These are phyloP conservation scores for Autographa gamma DNA, from an alignment of 2,888 invertebrate species.

Conservation along the genomic window DNA sequence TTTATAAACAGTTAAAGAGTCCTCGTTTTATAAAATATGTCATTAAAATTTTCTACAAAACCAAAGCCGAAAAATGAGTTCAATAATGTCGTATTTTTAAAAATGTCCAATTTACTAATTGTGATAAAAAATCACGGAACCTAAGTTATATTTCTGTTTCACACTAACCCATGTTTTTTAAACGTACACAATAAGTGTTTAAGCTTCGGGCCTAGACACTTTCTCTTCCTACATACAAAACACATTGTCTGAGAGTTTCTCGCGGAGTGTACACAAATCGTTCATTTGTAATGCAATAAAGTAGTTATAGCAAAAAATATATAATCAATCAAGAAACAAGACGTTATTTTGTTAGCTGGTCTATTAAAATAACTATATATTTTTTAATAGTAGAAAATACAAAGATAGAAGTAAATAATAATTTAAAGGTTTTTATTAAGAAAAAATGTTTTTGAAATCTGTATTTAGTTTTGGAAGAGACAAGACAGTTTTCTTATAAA, in stretches of 20 bases:
- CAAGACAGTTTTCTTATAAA: no score
- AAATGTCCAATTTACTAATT: no score
- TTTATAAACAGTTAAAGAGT: not conserved
- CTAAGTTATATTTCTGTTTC: not conserved
- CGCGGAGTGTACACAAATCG: conserved; percentile 17
- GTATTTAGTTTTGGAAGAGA: no score
- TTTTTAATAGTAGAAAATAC: no score
- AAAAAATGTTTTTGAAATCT: no score
- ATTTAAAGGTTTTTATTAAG: no score
- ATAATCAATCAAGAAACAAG: not conserved
- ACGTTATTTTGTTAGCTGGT: not conserved
- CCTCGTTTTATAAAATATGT: not conserved
- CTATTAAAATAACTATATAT: not conserved
- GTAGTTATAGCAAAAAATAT: not conserved
- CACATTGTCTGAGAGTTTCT: conserved; percentile 32
- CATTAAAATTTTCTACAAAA: no score
- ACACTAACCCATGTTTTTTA: conserved; percentile 15
- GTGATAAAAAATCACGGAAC: not conserved
- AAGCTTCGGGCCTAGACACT: conserved; percentile 18
- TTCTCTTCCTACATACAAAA: conserved; percentile 28
- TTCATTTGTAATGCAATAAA: conserved; percentile 14
- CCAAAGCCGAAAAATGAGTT: no score
- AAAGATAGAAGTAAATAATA: no score
- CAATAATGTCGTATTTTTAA: no score
- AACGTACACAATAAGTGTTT: conserved; percentile 6